These are phyloP conservation scores for Ptychobarbus kaznakovi DNA, from an alignment of 2,797 vertebrate species.

Conservation along the genomic window DNA sequence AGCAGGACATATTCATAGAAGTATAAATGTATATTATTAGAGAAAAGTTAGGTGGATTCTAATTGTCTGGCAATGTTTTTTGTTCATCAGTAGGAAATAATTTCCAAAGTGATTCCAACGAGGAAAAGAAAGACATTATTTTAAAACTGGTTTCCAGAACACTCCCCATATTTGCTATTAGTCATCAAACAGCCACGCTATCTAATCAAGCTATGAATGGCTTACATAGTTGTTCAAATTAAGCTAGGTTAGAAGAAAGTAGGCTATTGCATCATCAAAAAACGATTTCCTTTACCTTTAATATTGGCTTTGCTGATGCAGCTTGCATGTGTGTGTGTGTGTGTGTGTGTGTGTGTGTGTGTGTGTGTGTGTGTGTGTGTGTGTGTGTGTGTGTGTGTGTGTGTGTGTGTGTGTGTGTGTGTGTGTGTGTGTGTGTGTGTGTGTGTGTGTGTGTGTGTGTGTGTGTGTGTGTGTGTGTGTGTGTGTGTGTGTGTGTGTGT, in stretches of 20 bases:
- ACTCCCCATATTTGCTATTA: neutral
- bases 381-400: neutral
- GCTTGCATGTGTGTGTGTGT: neutral
- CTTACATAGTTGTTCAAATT: neutral
- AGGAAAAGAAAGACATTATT: fast-evolving
- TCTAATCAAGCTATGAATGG: neutral
- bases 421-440: neutral
- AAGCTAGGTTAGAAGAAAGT: neutral
- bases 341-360: no score
- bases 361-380: neutral
- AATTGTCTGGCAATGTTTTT: neutral
- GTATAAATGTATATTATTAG: no score
- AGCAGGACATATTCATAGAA: no score
- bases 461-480: neutral
- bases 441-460: no score
- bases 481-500: neutral
- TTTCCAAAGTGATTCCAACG: neutral
- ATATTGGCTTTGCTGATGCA: constrained; percentile 19
- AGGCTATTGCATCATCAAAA: neutral
- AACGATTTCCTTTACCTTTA: neutral
- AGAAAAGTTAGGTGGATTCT: neutral
- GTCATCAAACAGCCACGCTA: neutral
- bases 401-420: neutral
- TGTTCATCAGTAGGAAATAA: neutral
- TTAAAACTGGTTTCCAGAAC: constrained; percentile 6